Evolutionary conservation across 2,113 vertebrate genomes (phyloP).

Genomic region (Calonectris borealis): DNA sequence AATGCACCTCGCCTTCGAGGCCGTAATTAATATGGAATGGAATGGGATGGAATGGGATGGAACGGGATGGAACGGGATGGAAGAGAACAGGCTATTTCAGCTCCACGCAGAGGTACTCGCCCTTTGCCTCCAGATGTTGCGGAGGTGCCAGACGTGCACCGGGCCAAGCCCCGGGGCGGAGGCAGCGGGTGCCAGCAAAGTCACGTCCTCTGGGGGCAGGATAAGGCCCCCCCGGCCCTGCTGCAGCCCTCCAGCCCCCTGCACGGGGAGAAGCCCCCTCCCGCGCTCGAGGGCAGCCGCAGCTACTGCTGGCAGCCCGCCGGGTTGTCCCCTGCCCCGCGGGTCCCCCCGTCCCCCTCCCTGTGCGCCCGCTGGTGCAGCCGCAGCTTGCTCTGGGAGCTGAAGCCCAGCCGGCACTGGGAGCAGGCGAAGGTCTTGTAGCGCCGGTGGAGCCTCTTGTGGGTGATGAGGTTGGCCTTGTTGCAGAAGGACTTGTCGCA

Average conservation of each 20-base stretch:
- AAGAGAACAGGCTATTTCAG: no score
- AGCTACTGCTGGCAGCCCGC: neutral
- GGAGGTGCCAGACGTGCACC: no score
- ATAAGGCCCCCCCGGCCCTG: neutral
- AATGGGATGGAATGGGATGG: no score
- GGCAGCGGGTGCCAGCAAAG: no score
- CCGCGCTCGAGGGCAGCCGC: fast-evolving
- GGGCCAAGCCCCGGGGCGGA: no score
- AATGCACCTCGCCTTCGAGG: no score
- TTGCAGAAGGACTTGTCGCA: slow-evolving; percentile 67
- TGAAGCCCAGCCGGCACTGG: slow-evolving; percentile 46
- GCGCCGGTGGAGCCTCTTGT: slow-evolving; percentile 62
- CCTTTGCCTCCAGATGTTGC: no score
- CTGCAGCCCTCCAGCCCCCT: neutral
- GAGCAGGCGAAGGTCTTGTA: slow-evolving; percentile 36
- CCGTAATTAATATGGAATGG: no score
- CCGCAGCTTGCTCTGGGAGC: slow-evolving; percentile 50
- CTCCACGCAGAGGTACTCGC: no score
- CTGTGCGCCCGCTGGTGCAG: slow-evolving; percentile 57
- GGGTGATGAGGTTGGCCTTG: slow-evolving; percentile 64
- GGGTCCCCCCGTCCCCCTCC: neutral
- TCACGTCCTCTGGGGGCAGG: neutral
- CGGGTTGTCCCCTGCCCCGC: fast-evolving
- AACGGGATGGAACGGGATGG: no score
- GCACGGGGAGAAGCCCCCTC: neutral